Conservation (phyloP, 1,140 invertebrate species). For the Druon quercuslanigerum region DNA sequence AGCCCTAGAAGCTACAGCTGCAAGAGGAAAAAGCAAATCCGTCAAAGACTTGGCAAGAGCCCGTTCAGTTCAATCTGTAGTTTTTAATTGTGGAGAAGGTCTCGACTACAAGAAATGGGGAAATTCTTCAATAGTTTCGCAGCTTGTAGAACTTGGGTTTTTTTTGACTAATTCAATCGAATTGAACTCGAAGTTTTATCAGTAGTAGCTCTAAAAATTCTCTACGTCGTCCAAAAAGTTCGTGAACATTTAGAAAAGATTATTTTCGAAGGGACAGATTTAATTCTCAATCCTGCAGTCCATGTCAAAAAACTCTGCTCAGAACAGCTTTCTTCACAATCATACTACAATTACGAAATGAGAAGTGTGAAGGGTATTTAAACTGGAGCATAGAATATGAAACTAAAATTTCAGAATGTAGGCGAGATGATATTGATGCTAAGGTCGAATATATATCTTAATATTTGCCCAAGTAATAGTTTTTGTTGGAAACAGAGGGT, state of each 20-base stretch:
- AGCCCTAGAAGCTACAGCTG: conserved; percentile 90
- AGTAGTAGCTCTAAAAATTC: conserved; percentile 89
- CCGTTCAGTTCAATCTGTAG: conserved; percentile 92
- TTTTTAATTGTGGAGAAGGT: conserved; percentile 96
- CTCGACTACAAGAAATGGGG: conserved; percentile 95
- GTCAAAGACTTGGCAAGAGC: conserved; percentile 93
- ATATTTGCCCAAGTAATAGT: conserved; percentile 64
- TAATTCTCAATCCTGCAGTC: conserved; percentile 86
- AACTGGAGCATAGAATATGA: conserved; percentile 90
- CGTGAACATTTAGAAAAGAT: conserved; percentile 83
- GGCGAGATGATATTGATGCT: conserved; percentile 86
- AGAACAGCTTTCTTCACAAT: conserved; percentile 90
- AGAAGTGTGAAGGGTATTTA: conserved; percentile 89
- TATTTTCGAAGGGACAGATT: conserved; percentile 89
- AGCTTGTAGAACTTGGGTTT: conserved; percentile 93
- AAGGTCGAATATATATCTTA: conserved; percentile 92
- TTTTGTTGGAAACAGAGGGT: no score
- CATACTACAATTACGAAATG: conserved; percentile 95
- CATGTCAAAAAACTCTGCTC: conserved; percentile 93
- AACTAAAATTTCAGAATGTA: conserved; percentile 88
- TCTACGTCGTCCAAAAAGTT: conserved; percentile 88
- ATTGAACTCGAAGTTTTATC: conserved; percentile 93
- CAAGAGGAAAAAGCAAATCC: conserved; percentile 73
- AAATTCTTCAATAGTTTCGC: conserved; percentile 94
- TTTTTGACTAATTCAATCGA: conserved; percentile 97